phyloP scores from a whole-genome alignment of 1,140 invertebrate genomes.

The Aethina tumida region DNA sequence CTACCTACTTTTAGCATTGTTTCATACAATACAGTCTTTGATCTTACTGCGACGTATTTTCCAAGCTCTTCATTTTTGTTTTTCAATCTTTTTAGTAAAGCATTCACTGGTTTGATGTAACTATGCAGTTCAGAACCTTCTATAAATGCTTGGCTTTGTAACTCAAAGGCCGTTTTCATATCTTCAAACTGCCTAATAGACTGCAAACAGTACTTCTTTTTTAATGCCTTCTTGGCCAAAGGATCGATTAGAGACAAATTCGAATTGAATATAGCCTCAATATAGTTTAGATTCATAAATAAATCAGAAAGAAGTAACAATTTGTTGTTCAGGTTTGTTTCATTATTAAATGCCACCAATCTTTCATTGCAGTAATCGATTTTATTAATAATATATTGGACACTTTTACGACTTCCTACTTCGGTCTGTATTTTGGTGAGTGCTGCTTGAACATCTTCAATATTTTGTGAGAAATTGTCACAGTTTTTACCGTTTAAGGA shows the following conservation, averaged over 20 bases:
- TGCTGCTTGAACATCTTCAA: too few relatives aligned
- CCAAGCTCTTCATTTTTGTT: constrained; percentile 32
- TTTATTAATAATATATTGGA: too few relatives aligned
- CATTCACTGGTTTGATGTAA: constrained; percentile 30
- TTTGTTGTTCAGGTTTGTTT: too few relatives aligned
- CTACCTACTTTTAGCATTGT: constrained; percentile 31
- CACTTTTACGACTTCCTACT: too few relatives aligned
- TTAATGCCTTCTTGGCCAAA: constrained; percentile 58
- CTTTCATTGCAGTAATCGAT: too few relatives aligned
- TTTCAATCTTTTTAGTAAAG: constrained; percentile 29
- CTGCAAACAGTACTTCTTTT: constrained; percentile 53
- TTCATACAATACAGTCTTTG: constrained; percentile 43
- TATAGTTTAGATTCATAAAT: constrained; percentile 25
- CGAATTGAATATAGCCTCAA: constrained; percentile 27
- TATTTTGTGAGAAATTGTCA: too few relatives aligned
- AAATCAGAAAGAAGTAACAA: constrained; percentile 21
- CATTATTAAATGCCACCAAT: too few relatives aligned
- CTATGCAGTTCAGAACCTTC: constrained; percentile 26
- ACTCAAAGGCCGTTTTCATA: constrained; percentile 24
- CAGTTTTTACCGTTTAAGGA: too few relatives aligned
- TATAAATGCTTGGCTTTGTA: constrained; percentile 26
- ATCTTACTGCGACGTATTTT: constrained; percentile 44
- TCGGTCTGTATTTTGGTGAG: too few relatives aligned
- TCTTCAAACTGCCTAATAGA: constrained; percentile 36
- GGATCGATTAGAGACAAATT: constrained; percentile 57